Evolutionary conservation across 2,888 invertebrate genomes (phyloP).

Genomic region (Timema podura): DNA sequence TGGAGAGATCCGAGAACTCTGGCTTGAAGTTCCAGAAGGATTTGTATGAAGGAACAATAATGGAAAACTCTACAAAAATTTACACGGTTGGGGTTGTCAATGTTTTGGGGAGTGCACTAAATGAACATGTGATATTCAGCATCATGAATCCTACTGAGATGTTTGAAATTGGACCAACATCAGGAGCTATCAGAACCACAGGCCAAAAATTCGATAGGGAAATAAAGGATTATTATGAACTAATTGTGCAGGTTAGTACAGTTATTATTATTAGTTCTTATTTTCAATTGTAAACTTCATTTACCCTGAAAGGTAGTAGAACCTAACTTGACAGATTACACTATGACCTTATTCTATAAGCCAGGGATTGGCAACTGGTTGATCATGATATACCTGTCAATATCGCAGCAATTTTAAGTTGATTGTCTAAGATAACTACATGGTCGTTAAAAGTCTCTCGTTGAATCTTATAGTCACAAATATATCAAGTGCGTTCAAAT

Average conservation of each 20-base stretch:
- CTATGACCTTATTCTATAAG: too few species aligned
- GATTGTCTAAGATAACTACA: too few species aligned
- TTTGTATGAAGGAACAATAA: conserved; percentile 72
- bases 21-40: conserved; percentile 78
- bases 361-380: too few species aligned
- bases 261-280: background rate
- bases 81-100: conserved; percentile 78
- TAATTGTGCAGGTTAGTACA: conserved; percentile 73
- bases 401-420: too few species aligned
- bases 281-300: conserved; percentile 9
- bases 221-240: conserved; percentile 67
- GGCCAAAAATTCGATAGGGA: conserved; percentile 87
- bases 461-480: too few species aligned
- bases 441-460: too few species aligned
- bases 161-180: conserved; percentile 83
- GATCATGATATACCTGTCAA: too few species aligned
- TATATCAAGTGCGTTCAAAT: too few species aligned
- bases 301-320: too few species aligned
- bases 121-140: conserved; percentile 81
- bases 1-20: conserved; percentile 64
- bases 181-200: conserved; percentile 84
- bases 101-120: conserved; percentile 80
- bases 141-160: conserved; percentile 83
- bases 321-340: too few species aligned
- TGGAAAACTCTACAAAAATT: conserved; percentile 82